Base-by-base conservation (phyloP, 2,113 vertebrate species). In the Coreoperca whiteheadi region DNA sequence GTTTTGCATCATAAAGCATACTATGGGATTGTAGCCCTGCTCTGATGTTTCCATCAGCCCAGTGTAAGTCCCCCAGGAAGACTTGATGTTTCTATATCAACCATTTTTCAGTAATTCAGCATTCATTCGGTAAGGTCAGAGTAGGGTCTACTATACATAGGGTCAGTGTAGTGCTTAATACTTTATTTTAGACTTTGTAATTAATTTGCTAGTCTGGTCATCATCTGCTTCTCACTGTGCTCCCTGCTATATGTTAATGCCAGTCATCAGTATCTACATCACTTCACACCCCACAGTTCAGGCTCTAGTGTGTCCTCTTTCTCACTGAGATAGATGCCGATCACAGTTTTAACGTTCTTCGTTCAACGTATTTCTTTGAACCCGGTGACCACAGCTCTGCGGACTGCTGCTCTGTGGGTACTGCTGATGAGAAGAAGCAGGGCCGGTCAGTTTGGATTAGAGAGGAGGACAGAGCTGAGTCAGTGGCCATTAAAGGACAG, bases 351-450 rank as follows among this genome's bases (percentile, higher is more conserved):
- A 46, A 50, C 41, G 28, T 39, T 61, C 0, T 51, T 28, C 39
- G 74, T 71, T n/a, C n/a, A n/a, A n/a, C n/a, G 57, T 81, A 25
- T 73, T 88, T 74, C 70, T 56, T 73, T 72, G 34, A 81, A 79
- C 25, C 21, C 0, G 14, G 77, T 39, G 82, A 32, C 77, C 71
- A 75, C 53, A 15, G 75, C 51, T 54, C 70, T 60, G 63, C 63
- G 43, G 68, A 0, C 67, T 21, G 57, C 34, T 41, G 32, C 74
- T 77, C 11, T n/a, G 34, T 0, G 4, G 64, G 9, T 41, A 68
- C 53, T 64, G 72, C 74, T 83, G 83, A 92, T 87, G 78, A 79
- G 77, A 51, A 61, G 74, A 77, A 79, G 83, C 71, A 37, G 20
- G 14, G 37, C 61, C 50, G 14, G 60, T 82, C 78, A 37, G 65